A percentile compares a stretch with the other conserved stretches of the same genome.
Evolutionary conservation across 2,888 invertebrate species (phyloP).

Genomic region (Stenotaenia linearis): DNA sequence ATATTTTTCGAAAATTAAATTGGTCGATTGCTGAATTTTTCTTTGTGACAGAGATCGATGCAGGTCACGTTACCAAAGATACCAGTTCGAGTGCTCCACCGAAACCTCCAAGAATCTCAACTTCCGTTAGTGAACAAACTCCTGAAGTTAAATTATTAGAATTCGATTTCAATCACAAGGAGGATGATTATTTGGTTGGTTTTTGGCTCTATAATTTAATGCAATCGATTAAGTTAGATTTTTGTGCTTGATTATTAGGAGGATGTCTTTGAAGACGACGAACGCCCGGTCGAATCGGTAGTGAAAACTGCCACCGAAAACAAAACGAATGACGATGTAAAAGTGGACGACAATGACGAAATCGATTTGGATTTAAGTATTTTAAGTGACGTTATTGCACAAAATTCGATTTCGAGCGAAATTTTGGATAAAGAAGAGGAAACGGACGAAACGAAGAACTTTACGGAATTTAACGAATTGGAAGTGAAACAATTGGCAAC

Average conservation of each 20-base stretch:
- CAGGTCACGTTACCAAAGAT: no score
- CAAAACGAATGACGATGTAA: no score
- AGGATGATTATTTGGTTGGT: not conserved
- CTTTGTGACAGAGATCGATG: not conserved
- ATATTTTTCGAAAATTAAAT: no score
- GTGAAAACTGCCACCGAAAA: no score
- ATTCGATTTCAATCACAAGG: not conserved
- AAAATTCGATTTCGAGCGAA: no score
- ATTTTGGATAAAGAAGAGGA: no score
- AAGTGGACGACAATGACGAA: not conserved
- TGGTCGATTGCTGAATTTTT: not conserved
- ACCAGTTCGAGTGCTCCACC: not conserved
- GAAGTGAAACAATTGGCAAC: not conserved
- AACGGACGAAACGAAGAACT: not conserved
- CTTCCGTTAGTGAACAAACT: not conserved
- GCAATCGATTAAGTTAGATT: not conserved
- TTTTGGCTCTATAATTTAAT: not conserved
- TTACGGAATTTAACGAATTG: no score
- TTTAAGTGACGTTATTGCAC: not conserved
- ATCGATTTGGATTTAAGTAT: not conserved
- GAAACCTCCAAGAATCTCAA: constrained; percentile 1
- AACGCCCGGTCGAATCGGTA: not conserved
- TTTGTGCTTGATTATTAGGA: not conserved
- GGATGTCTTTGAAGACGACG: not conserved
- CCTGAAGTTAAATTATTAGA: not conserved